A percentile compares a stretch with the other conserved stretches of the same genome.
Evolutionary conservation across 2,113 vertebrate genomes (phyloP).

Genomic region (Oryzias melastigma): DNA sequence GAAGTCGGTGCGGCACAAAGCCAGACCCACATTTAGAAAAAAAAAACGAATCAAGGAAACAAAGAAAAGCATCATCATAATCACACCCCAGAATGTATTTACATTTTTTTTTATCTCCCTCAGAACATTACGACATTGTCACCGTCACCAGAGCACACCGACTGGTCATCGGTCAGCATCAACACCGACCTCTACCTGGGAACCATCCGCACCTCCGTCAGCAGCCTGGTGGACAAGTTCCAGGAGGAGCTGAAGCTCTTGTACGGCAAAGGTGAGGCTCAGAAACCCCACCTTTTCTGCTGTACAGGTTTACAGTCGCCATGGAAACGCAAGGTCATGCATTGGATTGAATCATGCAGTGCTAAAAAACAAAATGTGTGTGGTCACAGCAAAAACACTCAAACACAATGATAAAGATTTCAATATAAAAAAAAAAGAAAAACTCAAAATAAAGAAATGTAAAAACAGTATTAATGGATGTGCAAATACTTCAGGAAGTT

Average conservation of each 20-base stretch:
- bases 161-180: slow-evolving; percentile 74
- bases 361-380: too few relatives aligned
- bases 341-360: too few relatives aligned
- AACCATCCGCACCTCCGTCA: slow-evolving; percentile 72
- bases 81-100: background rate
- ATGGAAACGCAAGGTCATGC: too few relatives aligned
- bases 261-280: slow-evolving; percentile 71
- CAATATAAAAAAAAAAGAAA: too few relatives aligned
- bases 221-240: slow-evolving; percentile 65
- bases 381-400: too few relatives aligned
- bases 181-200: slow-evolving; percentile 76
- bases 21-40: too few relatives aligned
- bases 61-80: background rate
- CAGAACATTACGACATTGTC: slow-evolving; percentile 60
- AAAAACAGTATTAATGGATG: too few relatives aligned
- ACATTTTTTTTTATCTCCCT: background rate
- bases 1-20: slow-evolving; percentile 16
- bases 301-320: too few relatives aligned
- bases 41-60: background rate
- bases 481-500: too few relatives aligned
- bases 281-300: too few relatives aligned
- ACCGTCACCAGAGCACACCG: slow-evolving; percentile 56
- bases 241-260: slow-evolving; percentile 75
- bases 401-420: too few relatives aligned
- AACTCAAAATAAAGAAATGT: too few relatives aligned